A percentile compares a stretch with the other conserved stretches of the same genome.
Evolutionary conservation across 35 echinoderm and acorn worm species (phyloP).

Genomic region (Anneissia japonica): DNA sequence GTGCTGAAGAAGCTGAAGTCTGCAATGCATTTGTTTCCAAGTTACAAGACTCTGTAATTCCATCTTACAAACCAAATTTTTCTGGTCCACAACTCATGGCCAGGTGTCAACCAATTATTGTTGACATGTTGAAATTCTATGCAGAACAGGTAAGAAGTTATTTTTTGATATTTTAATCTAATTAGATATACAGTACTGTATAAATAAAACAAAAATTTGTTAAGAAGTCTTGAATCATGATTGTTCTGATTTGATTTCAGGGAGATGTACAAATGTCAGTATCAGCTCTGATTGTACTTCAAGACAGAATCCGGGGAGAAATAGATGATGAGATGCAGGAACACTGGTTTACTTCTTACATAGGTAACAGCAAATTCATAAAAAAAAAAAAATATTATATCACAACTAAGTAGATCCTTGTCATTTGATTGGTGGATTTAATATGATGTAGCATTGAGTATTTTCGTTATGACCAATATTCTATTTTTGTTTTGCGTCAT

Average conservation of each 20-base stretch:
- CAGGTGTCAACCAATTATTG: constrained; percentile 66
- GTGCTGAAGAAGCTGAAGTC: background rate
- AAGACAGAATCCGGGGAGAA: constrained; percentile 63
- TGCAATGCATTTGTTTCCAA: background rate
- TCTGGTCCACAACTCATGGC: constrained; percentile 53
- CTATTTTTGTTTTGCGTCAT: too few species aligned
- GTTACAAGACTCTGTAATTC: background rate
- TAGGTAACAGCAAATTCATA: constrained; percentile 42
- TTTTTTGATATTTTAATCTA: too few species aligned
- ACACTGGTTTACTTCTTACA: constrained; percentile 94
- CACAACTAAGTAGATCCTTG: too few species aligned
- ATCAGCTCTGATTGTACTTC: constrained; percentile 71
- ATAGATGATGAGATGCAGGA: constrained; percentile 63
- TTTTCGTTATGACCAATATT: background rate
- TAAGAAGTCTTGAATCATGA: background rate
- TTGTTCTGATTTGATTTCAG: constrained; percentile 28
- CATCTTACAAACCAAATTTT: background rate
- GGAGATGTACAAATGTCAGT: constrained; percentile 97
- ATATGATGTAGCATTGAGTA: background rate
- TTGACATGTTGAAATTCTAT: constrained; percentile 78
- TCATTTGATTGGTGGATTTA: background rate
- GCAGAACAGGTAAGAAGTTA: constrained; percentile 83
- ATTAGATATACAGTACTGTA: too few species aligned
- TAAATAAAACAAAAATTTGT: too few species aligned
- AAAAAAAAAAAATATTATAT: too few species aligned